Conservation (phyloP, 2,113 vertebrate species). For the Poecile atricapillus region DNA sequence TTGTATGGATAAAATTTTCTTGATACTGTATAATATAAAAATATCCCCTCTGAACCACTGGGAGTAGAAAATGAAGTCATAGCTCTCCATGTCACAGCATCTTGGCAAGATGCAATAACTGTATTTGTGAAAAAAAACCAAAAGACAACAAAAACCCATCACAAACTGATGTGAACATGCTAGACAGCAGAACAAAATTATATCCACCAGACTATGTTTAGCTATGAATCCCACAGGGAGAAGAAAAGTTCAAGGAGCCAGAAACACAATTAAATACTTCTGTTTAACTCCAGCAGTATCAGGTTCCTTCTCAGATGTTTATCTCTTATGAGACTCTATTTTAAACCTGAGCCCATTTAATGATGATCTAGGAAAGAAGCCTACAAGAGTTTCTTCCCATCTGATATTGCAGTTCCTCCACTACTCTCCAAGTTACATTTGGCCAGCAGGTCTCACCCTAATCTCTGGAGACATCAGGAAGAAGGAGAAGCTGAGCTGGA, state of each 20-base stretch:
- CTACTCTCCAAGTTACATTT: not conserved
- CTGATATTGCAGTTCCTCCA: not conserved
- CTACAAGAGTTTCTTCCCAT: not conserved
- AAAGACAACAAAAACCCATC: not conserved
- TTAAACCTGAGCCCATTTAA: not conserved
- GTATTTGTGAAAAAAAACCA: not conserved
- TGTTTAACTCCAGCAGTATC: not conserved
- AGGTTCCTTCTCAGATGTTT: not conserved
- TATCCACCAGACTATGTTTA: not conserved
- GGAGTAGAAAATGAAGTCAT: not conserved
- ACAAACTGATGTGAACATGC: not conserved
- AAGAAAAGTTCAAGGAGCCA: conserved; percentile 1
- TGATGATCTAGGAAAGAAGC: not conserved
- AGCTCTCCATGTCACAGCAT: not conserved
- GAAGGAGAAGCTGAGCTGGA: not conserved
- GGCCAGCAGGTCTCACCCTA: not conserved
- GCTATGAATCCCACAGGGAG: not conserved
- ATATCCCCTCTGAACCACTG: not conserved
- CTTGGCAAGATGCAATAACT: not conserved
- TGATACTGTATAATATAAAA: not conserved
- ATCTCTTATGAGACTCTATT: not conserved
- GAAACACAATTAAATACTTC: not conserved
- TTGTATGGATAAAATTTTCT: not conserved
- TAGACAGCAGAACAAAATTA: not conserved
- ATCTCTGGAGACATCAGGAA: not conserved